phyloP scores from a whole-genome alignment of 1,140 invertebrate species.

The Rhagoletis zephyria region DNA sequence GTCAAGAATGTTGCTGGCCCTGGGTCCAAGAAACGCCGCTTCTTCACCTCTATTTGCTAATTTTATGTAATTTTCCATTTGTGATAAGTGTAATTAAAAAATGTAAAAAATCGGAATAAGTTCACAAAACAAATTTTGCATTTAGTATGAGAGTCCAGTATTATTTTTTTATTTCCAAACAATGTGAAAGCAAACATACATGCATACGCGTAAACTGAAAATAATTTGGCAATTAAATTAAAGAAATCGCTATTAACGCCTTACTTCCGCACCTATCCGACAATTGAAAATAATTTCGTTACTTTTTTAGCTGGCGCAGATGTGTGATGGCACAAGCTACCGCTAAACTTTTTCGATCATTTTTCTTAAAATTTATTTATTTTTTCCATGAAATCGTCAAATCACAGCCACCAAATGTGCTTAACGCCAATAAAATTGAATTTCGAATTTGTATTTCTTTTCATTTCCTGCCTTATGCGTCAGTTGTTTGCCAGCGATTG shows the following conservation, averaged over 20 bases:
- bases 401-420: slow-evolving; percentile 3
- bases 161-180: too few relatives aligned
- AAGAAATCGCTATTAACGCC: neutral
- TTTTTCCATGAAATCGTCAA: neutral
- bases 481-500: neutral
- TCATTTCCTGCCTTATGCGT: slow-evolving; percentile 11
- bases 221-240: neutral
- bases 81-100: too few relatives aligned
- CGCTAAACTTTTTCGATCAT: neutral
- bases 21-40: too few relatives aligned
- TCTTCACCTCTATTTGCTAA: too few relatives aligned
- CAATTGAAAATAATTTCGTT: neutral
- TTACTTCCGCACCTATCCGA: neutral
- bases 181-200: too few relatives aligned
- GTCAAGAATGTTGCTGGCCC: too few relatives aligned
- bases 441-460: slow-evolving; percentile 34
- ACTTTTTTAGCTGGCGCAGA: neutral
- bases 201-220: neutral
- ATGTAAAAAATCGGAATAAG: too few relatives aligned
- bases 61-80: too few relatives aligned
- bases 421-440: slow-evolving; percentile 6
- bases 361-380: slow-evolving; percentile 2
- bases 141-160: too few relatives aligned
- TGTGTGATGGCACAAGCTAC: neutral
- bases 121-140: too few relatives aligned